Evolutionary conservation across 2,888 invertebrate genomes (phyloP), one percentile per base, ranked within the genome.

Genomic region (Sinotaia quadrata): DNA sequence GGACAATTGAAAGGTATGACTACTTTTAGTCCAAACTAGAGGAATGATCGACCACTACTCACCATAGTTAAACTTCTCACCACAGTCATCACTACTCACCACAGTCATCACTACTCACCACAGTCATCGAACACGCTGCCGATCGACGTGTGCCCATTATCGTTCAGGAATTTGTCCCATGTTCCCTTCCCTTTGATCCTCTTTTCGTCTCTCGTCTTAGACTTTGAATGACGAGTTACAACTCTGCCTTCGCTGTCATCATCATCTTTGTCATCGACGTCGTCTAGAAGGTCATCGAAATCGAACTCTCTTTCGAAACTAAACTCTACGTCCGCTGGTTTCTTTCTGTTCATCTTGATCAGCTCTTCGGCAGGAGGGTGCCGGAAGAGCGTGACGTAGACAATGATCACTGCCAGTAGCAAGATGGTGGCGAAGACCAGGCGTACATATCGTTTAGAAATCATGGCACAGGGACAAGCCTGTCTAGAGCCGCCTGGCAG

Each of bases 51-150:
- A n/a, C n/a, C n/a, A n/a, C n/a, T n/a, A n/a, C n/a, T n/a, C n/a
- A n/a, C n/a, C n/a, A n/a, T n/a, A n/a, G n/a, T n/a, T n/a, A n/a
- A n/a, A n/a, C n/a, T n/a, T n/a, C n/a, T n/a, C n/a, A n/a, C n/a
- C n/a, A n/a, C n/a, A n/a, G n/a, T n/a, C n/a, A n/a, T n/a, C n/a
- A n/a, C n/a, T n/a, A n/a, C n/a, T n/a, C n/a, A n/a, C n/a, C n/a
- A n/a, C n/a, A n/a, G n/a, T n/a, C n/a, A 44, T 18, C 21, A 31
- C n/a, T 24, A 66, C 78, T 78, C 68, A 82, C 81, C 83, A 74
- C 83, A 83, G 36, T 73, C 73, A 62, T 82, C 78, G 56, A 76
- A 82, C 1, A 82, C 68, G 41, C 78, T 78, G 58, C 82, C 82
- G 15, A 83, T 79, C 12, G 75, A 66, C 4, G 80, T 77, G 73